Conservation (phyloP, 2,113 vertebrate genomes). For the Mastomys coucha region DNA sequence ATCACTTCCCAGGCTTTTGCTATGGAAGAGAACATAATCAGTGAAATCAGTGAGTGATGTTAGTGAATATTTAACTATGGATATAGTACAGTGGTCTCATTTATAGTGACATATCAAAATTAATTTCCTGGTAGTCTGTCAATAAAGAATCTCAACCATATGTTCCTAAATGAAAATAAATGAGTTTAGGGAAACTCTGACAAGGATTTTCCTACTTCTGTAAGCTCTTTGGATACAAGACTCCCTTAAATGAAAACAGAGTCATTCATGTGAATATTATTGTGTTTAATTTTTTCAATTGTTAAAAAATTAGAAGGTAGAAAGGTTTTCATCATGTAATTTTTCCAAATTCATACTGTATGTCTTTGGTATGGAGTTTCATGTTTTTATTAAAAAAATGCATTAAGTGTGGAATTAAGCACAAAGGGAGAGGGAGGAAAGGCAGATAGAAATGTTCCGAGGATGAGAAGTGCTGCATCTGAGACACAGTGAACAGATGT, state of each 20-base stretch:
- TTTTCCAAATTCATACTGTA: constrained; percentile 23
- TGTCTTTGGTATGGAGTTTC: neutral
- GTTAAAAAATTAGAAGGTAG: constrained; percentile 60
- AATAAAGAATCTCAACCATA: constrained; percentile 42
- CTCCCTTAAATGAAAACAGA: constrained; percentile 33
- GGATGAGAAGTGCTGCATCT: neutral
- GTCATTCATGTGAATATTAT: constrained; percentile 48
- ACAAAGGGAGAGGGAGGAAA: neutral
- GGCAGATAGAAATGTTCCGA: neutral
- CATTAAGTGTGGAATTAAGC: constrained; percentile 56
- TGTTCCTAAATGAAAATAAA: constrained; percentile 57
- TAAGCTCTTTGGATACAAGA: neutral
- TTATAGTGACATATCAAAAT: constrained; percentile 48
- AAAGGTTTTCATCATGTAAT: neutral
- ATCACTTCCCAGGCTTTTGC: neutral
- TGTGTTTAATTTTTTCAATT: constrained; percentile 39
- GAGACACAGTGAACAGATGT: neutral
- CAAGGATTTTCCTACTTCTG: constrained; percentile 55
- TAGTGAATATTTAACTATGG: constrained; percentile 45
- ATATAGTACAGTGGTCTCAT: neutral
- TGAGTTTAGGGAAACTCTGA: constrained; percentile 58
- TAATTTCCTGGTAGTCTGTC: constrained; percentile 53
- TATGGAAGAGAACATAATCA: constrained; percentile 3
- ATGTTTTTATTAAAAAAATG: constrained; percentile 60
- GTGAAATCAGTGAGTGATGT: constrained; percentile 25